Base-by-base conservation (phyloP, 1,140 invertebrate genomes). In the Drusus annulatus region DNA sequence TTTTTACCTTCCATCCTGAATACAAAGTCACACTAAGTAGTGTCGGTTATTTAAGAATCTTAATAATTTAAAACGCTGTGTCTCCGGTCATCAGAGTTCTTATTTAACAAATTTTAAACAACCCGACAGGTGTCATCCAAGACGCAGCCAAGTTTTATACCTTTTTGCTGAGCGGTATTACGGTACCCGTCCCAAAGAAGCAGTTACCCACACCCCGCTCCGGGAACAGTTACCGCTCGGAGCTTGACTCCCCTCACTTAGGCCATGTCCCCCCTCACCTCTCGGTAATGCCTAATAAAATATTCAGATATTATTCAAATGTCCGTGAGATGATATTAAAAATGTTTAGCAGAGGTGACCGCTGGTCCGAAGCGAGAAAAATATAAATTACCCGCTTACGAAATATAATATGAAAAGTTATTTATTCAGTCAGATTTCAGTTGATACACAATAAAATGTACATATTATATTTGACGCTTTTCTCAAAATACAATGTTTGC, bases 31-130 rank as follows among this genome's bases (percentile, higher is more conserved):
- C 54, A 56, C n/a, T 6, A 5, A 17, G 16, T 21, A 31, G 65
- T 50, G 13, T 36, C 6, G 28, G 65, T 17, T 51, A 50, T 51
- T 69, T 23, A 16, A n/a, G 76, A 21, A 52, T 54, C 23, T 65
- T 65, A 78, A 78, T 78, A 68, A 78, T 69, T 78, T 78, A 78
- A 78, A 78, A 69, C 50, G 63, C 62, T 6, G 19, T 31, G 76
- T 68, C 76, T 51, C 50, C 31, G 17, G 19, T 28, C 76, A 68
- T 78, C 62, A 68, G 16, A 52, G 60, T 16, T 50, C 60, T 54
- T 36, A 68, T 68, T 65, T 50, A 68, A 68, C 60, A 52, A 78
- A 78, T 68, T 78, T 68, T 51, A 78, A 76, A 62, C 75, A 76
- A 19, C 75, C 23, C 21, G 76, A 78, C 76, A 68, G 76, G 50